phyloP scores from a whole-genome alignment of 2,888 invertebrate species.

The Melieria omissa region DNA sequence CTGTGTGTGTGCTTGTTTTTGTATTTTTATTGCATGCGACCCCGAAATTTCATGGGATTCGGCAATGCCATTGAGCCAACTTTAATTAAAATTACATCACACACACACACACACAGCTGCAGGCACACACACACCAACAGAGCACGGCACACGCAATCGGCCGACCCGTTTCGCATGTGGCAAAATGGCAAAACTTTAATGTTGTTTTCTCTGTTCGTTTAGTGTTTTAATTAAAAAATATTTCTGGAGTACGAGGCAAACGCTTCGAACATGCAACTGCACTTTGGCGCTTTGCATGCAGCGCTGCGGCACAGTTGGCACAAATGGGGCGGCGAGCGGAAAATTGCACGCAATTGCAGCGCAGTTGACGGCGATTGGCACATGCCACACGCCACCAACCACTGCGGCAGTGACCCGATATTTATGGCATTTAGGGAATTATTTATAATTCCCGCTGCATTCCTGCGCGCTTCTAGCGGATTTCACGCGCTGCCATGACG shows the following conservation, averaged over 20 bases:
- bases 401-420: constrained; percentile 15
- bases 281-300: constrained; percentile 27
- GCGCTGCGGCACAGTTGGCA: neutral
- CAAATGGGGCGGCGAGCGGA: constrained; percentile 23
- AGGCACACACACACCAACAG: neutral
- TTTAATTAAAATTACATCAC: neutral
- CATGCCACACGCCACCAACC: neutral
- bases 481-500: constrained; percentile 2
- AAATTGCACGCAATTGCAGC: constrained; percentile 26
- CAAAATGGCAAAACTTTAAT: constrained; percentile 4
- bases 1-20: too few relatives aligned
- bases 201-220: constrained; percentile 12
- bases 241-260: too few relatives aligned
- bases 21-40: too few relatives aligned
- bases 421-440: constrained; percentile 29
- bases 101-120: neutral
- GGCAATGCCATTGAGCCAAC: too few relatives aligned
- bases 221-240: constrained; percentile 28
- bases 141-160: neutral
- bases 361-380: neutral
- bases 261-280: constrained; percentile 26
- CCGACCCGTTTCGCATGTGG: constrained; percentile 17
- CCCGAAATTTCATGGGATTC: too few relatives aligned
- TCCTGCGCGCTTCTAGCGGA: constrained; percentile 24
- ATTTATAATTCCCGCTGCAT: constrained; percentile 24